Percentiles rank a stretch among this genome's conserved stretches.
Evolutionary conservation across 2,797 vertebrate species (phyloP).

Genomic region (Chiroxiphia lanceolata): DNA sequence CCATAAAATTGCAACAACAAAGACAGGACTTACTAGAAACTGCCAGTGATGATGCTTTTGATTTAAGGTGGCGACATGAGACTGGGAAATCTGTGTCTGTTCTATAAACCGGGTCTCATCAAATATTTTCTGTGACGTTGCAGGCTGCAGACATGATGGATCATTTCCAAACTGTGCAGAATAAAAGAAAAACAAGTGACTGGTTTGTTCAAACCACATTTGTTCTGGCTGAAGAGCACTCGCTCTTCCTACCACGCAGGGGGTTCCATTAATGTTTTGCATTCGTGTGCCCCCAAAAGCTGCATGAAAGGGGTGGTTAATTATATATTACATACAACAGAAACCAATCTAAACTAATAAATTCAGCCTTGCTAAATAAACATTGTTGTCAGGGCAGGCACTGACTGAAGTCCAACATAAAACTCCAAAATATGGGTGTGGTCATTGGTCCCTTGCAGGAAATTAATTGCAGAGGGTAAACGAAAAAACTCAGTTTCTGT

Average conservation of each 20-base stretch:
- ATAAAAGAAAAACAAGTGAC: neutral
- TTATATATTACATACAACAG: neutral
- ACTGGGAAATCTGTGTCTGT: slow-evolving; percentile 50
- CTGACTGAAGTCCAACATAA: neutral
- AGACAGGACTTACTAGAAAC: slow-evolving; percentile 74
- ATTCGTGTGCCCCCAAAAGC: neutral
- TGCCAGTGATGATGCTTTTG: slow-evolving; percentile 68
- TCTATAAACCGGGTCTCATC: slow-evolving; percentile 71
- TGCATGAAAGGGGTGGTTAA: neutral
- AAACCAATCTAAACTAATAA: neutral
- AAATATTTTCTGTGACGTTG: slow-evolving; percentile 47
- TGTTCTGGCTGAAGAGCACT: neutral
- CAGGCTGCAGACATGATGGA: slow-evolving; percentile 68
- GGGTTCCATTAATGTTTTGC: neutral
- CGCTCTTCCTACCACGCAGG: neutral
- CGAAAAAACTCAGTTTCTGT: neutral
- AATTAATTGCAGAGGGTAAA: neutral
- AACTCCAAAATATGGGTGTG: neutral
- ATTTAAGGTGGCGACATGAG: slow-evolving; percentile 66
- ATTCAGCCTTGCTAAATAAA: neutral
- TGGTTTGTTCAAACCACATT: neutral
- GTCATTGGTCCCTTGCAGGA: neutral
- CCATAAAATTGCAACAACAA: neutral
- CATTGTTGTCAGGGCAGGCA: neutral
- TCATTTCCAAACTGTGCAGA: slow-evolving; percentile 78